Conservation (phyloP, 2,888 invertebrate species). For the Colostygia pectinataria region DNA sequence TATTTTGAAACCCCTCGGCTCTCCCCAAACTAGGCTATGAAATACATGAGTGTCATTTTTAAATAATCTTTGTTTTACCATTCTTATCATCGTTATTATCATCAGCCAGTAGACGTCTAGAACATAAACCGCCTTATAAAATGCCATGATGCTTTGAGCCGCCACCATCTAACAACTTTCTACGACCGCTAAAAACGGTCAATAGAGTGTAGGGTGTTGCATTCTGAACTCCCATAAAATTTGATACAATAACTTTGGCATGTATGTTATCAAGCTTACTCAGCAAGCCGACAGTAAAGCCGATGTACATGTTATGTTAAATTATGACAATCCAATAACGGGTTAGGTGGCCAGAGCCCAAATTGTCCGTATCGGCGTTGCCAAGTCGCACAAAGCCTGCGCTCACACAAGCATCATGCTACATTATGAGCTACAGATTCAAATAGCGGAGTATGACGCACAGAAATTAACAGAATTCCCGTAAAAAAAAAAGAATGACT, state of each 20-base stretch:
- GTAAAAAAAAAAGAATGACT: background rate
- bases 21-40: too few species aligned
- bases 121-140: too few species aligned
- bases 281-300: conserved; percentile 59
- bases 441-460: conserved; percentile 2
- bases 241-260: conserved; percentile 39
- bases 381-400: conserved; percentile 64
- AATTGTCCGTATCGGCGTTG: conserved; percentile 72
- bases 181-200: too few species aligned
- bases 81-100: conserved; percentile 3
- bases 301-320: conserved; percentile 67
- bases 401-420: conserved; percentile 29
- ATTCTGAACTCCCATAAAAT: background rate
- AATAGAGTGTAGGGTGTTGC: too few species aligned
- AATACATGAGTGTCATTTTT: background rate
- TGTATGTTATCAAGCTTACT: conserved; percentile 56
- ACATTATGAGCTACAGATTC: conserved; percentile 22
- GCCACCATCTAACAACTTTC: too few species aligned
- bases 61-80: background rate
- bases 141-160: too few species aligned
- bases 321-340: conserved; percentile 80
- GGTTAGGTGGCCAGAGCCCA: conserved; percentile 72
- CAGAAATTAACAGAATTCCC: background rate
- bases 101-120: too few species aligned
- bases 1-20: too few species aligned